Evolutionary conservation across 2,888 invertebrate genomes (phyloP).

Genomic region (Digitonthophagus gazella): DNA sequence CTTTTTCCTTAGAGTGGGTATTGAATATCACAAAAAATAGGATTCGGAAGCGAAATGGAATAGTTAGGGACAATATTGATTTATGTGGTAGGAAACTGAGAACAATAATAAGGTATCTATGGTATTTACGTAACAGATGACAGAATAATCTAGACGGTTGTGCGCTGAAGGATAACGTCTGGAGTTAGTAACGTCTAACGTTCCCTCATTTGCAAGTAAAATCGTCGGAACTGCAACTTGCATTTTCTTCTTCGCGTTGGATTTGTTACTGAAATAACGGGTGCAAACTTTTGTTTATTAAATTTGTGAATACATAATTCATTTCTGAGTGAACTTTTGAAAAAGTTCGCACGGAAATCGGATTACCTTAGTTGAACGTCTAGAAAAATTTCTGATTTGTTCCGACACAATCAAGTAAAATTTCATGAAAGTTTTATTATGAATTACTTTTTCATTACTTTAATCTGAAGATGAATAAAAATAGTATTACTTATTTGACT

Average conservation of each 20-base stretch:
- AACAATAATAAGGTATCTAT: too few species aligned
- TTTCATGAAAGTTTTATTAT: not conserved
- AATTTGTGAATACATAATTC: constrained; percentile 27
- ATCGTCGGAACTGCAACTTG: constrained; percentile 30
- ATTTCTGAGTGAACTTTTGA: not conserved
- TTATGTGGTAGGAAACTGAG: too few species aligned
- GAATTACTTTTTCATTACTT: not conserved
- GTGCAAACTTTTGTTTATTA: constrained; percentile 29
- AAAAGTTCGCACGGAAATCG: not conserved
- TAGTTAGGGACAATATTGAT: too few species aligned
- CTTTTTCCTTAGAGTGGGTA: not conserved
- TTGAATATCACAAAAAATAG: not conserved
- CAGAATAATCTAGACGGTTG: not conserved
- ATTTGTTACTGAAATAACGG: constrained; percentile 30
- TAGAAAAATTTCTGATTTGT: not conserved
- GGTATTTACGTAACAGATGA: not conserved
- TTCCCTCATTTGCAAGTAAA: constrained; percentile 32
- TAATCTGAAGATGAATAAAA: too few species aligned
- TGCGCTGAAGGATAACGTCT: not conserved
- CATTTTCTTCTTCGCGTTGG: constrained; percentile 22
- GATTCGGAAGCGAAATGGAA: not conserved
- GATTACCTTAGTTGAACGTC: not conserved
- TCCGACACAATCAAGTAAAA: not conserved
- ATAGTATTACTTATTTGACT: too few species aligned
- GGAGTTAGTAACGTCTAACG: not conserved